Evolutionary conservation across 2,888 invertebrate genomes (phyloP).

Genomic region (Platycnemis pennipes): DNA sequence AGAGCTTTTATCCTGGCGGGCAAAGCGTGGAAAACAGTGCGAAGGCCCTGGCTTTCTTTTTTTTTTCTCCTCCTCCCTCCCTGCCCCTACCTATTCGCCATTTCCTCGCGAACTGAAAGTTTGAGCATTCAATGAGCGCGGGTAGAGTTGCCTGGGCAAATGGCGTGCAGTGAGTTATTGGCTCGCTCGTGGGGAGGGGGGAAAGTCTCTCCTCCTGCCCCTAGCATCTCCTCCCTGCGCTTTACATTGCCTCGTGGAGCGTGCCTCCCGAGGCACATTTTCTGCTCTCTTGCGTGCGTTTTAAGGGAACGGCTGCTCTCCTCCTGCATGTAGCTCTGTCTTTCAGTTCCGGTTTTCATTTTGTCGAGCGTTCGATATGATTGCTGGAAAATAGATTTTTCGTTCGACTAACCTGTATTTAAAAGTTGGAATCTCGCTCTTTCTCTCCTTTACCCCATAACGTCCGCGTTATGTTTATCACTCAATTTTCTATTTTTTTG

Average conservation of each 20-base stretch:
- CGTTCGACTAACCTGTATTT: conserved; percentile 39
- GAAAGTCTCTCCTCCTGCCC: neutral
- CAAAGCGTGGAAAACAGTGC: neutral
- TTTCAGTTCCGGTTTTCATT: conserved; percentile 23
- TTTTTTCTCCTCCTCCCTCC: neutral
- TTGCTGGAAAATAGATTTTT: neutral
- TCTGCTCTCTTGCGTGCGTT: conserved; percentile 12
- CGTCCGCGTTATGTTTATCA: conserved; percentile 3
- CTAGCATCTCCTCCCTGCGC: neutral
- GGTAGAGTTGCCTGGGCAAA: neutral
- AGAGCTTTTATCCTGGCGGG: neutral
- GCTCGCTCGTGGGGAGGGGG: neutral
- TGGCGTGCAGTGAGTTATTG: neutral
- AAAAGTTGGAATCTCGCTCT: neutral
- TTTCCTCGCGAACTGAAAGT: neutral
- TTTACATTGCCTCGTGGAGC: neutral
- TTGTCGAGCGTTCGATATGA: neutral
- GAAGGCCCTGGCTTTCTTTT: neutral
- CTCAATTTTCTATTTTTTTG: neutral
- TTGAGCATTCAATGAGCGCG: neutral
- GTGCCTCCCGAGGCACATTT: neutral
- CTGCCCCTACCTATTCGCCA: neutral
- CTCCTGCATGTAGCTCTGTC: neutral
- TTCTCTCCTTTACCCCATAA: neutral
- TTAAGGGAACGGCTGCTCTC: neutral